Percentiles rank a stretch among this genome's conserved stretches.
These are phyloP conservation scores for Glossophaga mutica DNA, from an alignment of 2,797 vertebrate genomes.

Conservation along the genomic window DNA sequence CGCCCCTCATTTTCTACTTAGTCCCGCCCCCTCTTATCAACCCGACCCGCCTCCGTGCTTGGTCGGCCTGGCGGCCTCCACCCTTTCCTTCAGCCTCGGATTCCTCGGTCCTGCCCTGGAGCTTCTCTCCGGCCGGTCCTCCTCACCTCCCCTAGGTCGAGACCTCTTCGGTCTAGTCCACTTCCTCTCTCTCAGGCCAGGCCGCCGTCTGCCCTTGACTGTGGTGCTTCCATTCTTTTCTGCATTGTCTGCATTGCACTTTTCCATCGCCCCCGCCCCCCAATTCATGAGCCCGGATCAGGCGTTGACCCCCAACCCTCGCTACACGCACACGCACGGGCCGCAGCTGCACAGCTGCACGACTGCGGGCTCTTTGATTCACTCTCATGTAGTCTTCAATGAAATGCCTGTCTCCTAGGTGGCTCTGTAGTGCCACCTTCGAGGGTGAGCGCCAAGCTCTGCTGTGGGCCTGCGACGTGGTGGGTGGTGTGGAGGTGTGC, in stretches of 20 bases:
- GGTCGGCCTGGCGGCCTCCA: conserved; percentile 14
- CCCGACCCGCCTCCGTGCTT: background rate
- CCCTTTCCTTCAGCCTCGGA: conserved; percentile 38
- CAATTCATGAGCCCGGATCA: background rate
- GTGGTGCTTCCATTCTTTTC: background rate
- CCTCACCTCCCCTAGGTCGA: background rate
- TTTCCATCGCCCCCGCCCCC: background rate
- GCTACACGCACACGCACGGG: background rate
- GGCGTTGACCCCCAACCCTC: background rate
- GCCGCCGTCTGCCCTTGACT: background rate
- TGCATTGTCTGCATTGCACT: background rate
- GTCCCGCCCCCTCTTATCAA: conserved; percentile 12
- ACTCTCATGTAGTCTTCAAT: background rate
- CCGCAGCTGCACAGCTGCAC: background rate
- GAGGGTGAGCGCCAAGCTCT: conserved; percentile 10
- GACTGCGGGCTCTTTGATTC: background rate
- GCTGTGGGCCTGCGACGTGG: background rate
- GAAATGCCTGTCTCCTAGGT: conserved; percentile 36
- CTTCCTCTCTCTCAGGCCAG: conserved; percentile 39
- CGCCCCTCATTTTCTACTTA: background rate
- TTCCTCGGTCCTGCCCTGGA: background rate
- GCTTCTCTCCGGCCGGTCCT: background rate
- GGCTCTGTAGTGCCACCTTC: conserved; percentile 58
- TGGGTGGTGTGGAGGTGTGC: background rate
- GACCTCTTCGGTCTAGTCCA: conserved; percentile 43